Evolutionary conservation across 2,797 vertebrate species (phyloP).

Genomic region (Sebastes minor): DNA sequence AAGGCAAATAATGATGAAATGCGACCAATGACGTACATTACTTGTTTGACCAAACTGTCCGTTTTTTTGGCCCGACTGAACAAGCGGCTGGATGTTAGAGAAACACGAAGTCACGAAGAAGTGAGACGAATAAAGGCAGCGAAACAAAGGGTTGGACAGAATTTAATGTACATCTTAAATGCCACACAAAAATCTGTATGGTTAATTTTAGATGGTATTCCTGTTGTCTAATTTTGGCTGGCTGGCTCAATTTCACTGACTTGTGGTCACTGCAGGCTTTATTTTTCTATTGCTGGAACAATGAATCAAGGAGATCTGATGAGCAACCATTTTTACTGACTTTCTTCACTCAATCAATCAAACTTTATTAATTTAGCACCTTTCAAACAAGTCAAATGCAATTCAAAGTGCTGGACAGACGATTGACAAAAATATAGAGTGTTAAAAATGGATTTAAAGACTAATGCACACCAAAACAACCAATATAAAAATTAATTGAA

Average conservation of each 20-base stretch:
- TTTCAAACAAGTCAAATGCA: no score
- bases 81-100: neutral
- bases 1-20: conserved; percentile 29
- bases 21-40: neutral
- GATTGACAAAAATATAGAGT: no score
- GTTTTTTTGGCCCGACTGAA: neutral
- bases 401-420: no score
- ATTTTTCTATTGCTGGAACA: neutral
- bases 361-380: no score
- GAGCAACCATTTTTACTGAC: neutral
- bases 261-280: neutral
- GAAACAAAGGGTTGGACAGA: neutral
- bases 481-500: no score
- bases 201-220: neutral
- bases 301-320: neutral
- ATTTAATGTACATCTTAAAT: neutral
- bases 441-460: no score
- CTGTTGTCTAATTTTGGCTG: neutral
- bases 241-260: neutral
- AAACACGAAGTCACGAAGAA: neutral
- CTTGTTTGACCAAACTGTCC: neutral
- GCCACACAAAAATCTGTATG: neutral
- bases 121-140: no score
- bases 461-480: no score
- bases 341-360: neutral